Base-by-base conservation (phyloP, 2,888 invertebrate genomes). In the Sinhomidia bicolor region DNA sequence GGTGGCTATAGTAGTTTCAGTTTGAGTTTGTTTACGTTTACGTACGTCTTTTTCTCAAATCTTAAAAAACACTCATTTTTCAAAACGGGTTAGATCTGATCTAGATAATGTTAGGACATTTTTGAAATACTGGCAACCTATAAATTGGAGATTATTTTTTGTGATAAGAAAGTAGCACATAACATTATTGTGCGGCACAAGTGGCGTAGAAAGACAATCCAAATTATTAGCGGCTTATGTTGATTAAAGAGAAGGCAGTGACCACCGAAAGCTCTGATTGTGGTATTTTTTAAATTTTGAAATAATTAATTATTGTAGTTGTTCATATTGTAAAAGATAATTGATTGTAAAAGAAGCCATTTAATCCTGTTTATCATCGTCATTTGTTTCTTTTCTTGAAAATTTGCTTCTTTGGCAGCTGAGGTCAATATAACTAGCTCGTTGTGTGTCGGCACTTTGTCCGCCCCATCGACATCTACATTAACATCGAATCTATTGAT, bases 401-500 rank as follows among this genome's bases (percentile, higher is more conserved):
- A 80, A 32, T 14, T 57, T 80, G 36, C 20, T 9, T 79, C 20
- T 60, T 36, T 20, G 23, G 36, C 44, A 80, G 80, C 60, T 23
- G 80, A 57, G 80, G 60, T 57, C 60, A 26, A 14, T 41, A 57
- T 23, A 60, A 60, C 80, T 60, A 80, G 51, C 1, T 60, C 80
- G 60, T 60, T 80, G 60, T 60, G 60, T 62, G 62, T 54, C 76
- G 47, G 60, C 60, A 65, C 32, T 57, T 84, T 5, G 78, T 62
- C 79, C 79, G 54, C 57, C 6, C 23, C 78, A 68, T 68, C 74
- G 54, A 44, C 54, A 26, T 81, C 32, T 5, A 14, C 62, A 65
- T 57, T 57, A 54, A 41, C 68, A 71, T 57, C 83, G 41, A 71
- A 57, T 41, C 65, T 41, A 80, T 79, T 80, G 80, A 71, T 86